Evolutionary conservation across 2,888 invertebrate genomes (phyloP).

Genomic region (Macrosiphum euphorbiae): DNA sequence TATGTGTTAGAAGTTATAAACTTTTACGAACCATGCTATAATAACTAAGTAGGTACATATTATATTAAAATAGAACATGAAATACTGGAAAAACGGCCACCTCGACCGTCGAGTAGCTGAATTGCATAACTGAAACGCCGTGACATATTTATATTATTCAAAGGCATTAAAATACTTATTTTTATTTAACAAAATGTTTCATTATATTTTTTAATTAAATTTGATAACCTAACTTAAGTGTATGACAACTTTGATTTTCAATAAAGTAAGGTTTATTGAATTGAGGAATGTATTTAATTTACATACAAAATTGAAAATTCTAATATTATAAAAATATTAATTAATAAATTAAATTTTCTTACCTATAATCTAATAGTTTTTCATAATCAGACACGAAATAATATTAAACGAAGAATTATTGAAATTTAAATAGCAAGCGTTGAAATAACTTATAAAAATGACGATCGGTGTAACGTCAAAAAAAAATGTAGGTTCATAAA

Average conservation of each 20-base stretch:
- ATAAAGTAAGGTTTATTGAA: background rate
- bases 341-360: background rate
- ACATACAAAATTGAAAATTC: background rate
- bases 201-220: background rate
- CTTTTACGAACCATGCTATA: background rate
- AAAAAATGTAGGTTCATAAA: background rate
- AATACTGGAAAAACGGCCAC: background rate
- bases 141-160: background rate
- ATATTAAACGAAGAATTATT: background rate
- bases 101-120: background rate
- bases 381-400: background rate
- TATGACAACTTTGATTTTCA: background rate
- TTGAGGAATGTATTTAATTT: background rate
- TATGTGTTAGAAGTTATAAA: background rate
- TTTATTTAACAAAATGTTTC: background rate
- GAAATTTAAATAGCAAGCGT: background rate
- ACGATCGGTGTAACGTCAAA: background rate
- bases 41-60: background rate
- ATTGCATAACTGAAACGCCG: background rate
- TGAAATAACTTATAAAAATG: background rate
- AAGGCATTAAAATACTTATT: background rate
- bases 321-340: background rate
- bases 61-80: background rate
- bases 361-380: background rate
- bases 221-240: background rate